These are phyloP conservation scores for Synodontis membranacea DNA, from an alignment of 2,113 vertebrate genomes.

Conservation along the genomic window DNA sequence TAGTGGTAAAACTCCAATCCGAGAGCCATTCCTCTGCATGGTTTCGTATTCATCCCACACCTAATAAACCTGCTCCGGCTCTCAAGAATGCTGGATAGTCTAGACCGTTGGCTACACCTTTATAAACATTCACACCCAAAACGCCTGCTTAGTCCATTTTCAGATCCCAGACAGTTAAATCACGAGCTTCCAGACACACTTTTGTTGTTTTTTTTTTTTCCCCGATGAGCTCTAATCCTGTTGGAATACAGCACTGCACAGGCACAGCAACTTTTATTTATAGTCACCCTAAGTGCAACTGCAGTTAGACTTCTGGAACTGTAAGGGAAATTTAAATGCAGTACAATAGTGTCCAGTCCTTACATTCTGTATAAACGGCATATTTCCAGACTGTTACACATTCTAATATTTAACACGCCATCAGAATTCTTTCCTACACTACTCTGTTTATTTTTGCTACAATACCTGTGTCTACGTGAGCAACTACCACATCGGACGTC, in stretches of 20 bases:
- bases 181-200: neutral
- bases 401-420: neutral
- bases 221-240: neutral
- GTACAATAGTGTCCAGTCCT: neutral
- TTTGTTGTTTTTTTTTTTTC: too few relatives aligned
- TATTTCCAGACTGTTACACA: neutral
- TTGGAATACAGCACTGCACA: neutral
- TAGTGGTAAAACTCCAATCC: conserved; percentile 25
- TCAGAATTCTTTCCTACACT: neutral
- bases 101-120: neutral
- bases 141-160: neutral
- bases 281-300: neutral
- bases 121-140: neutral
- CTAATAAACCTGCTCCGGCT: conserved; percentile 3
- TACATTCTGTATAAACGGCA: neutral
- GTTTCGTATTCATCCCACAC: neutral
- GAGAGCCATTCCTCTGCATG: neutral
- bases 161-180: conserved; percentile 3
- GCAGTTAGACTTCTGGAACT: neutral
- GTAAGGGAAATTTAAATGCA: neutral
- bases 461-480: neutral
- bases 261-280: neutral
- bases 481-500: neutral
- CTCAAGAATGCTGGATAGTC: neutral
- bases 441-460: neutral